phyloP scores from a whole-genome alignment of 2,888 invertebrate species.

The Nomada fabriciana region DNA sequence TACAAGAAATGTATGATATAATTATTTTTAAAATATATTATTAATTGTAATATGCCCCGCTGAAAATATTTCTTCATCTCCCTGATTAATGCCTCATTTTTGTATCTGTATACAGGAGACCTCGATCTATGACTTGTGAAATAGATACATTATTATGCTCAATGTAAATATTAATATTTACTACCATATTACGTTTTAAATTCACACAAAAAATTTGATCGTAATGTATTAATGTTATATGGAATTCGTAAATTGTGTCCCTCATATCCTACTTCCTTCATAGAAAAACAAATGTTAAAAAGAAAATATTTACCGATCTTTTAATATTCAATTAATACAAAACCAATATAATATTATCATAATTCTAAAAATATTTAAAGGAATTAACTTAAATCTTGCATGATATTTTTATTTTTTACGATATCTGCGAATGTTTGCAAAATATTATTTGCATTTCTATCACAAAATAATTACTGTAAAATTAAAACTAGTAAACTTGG shows the following conservation, averaged over 20 bases:
- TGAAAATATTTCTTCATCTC: conserved; percentile 11
- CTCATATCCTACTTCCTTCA: background rate
- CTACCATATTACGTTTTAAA: background rate
- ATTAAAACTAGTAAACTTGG: conserved; percentile 27
- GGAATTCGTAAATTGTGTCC: background rate
- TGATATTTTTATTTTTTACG: conserved; percentile 9
- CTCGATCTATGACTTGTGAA: background rate
- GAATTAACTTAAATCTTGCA: conserved; percentile 34
- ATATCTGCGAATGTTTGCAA: conserved; percentile 22
- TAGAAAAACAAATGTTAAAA: conserved; percentile 11
- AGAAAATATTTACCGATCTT: conserved; percentile 7
- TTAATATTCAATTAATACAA: conserved; percentile 28
- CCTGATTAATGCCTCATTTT: background rate
- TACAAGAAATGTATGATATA: too few relatives aligned
- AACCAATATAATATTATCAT: conserved; percentile 25
- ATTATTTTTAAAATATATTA: conserved; percentile 6
- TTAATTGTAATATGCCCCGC: conserved; percentile 7
- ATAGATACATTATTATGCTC: conserved; percentile 16
- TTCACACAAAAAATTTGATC: background rate
- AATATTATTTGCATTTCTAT: conserved; percentile 25
- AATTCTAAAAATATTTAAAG: conserved; percentile 27
- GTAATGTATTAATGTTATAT: conserved; percentile 7
- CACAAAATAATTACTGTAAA: conserved; percentile 36
- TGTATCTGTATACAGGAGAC: background rate
- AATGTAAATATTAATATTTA: conserved; percentile 15